Conservation (phyloP, 1,140 invertebrate species). For the Vanessa tameamea region DNA sequence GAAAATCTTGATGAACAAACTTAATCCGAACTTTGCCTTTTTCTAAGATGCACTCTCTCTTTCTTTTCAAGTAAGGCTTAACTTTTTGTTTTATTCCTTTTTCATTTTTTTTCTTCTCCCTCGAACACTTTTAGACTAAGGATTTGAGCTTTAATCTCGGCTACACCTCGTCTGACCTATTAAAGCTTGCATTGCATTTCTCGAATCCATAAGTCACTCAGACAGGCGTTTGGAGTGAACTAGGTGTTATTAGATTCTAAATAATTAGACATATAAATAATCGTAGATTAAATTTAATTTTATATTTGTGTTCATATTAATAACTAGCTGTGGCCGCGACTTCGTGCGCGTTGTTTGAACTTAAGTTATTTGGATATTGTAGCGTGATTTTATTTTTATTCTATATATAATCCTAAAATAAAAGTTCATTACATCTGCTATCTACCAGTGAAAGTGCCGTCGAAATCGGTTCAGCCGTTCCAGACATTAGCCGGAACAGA, state of each 20-base stretch:
- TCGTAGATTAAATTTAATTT: too few species aligned
- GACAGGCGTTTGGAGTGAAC: neutral
- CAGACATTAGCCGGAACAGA: too few species aligned
- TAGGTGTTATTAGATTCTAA: neutral
- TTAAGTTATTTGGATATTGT: too few species aligned
- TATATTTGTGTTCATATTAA: too few species aligned
- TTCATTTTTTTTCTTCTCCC: slow-evolving; percentile 1
- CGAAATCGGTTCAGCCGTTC: too few species aligned
- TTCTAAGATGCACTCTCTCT: slow-evolving; percentile 24
- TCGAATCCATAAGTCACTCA: neutral
- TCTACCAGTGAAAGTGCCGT: too few species aligned
- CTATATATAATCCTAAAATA: too few species aligned
- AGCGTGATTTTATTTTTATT: too few species aligned
- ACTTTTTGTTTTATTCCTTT: slow-evolving; percentile 11
- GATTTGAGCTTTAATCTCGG: slow-evolving; percentile 18
- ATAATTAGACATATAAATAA: too few species aligned
- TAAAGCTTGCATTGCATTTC: slow-evolving; percentile 9
- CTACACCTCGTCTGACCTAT: slow-evolving; percentile 6
- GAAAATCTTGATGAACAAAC: slow-evolving; percentile 5
- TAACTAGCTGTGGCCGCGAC: too few species aligned
- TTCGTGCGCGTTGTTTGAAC: too few species aligned
- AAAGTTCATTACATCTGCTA: too few species aligned
- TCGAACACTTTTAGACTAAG: slow-evolving; percentile 12
- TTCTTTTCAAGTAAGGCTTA: neutral
- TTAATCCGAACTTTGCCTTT: slow-evolving; percentile 8